Evolutionary conservation across 2,797 vertebrate genomes (phyloP).

Genomic region (Ptychobarbus kaznakovi): DNA sequence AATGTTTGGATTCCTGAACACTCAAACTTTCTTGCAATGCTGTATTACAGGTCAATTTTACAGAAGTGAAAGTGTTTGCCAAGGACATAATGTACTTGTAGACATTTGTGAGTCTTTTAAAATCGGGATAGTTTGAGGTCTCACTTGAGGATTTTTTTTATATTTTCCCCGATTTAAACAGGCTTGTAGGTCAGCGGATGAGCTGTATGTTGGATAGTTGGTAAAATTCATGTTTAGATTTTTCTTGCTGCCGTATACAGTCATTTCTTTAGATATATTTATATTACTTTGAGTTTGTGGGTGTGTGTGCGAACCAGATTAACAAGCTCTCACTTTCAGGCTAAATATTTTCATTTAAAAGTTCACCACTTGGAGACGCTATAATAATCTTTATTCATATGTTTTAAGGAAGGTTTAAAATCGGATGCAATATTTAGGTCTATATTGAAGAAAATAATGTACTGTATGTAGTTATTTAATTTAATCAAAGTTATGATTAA

Average conservation of each 20-base stretch:
- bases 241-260: background rate
- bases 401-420: background rate
- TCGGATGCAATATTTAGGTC: background rate
- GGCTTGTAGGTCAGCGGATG: background rate
- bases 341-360: background rate
- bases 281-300: background rate
- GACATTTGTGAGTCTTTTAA: background rate
- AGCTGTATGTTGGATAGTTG: background rate
- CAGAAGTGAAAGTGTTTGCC: background rate
- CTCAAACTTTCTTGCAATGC: background rate
- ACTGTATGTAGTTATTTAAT: background rate
- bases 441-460: background rate
- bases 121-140: background rate
- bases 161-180: background rate
- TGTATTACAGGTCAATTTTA: background rate
- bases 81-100: background rate
- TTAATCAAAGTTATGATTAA: background rate
- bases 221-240: background rate
- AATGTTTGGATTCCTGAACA: background rate
- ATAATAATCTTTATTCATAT: background rate
- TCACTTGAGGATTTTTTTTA: background rate
- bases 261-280: background rate
- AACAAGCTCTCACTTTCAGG: background rate
- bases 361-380: slow-evolving; percentile 7
- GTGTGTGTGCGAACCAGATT: background rate